Evolutionary conservation across 2,113 vertebrate genomes (phyloP), one percentile per base, ranked within the genome.

Genomic region (Nasalis larvatus): DNA sequence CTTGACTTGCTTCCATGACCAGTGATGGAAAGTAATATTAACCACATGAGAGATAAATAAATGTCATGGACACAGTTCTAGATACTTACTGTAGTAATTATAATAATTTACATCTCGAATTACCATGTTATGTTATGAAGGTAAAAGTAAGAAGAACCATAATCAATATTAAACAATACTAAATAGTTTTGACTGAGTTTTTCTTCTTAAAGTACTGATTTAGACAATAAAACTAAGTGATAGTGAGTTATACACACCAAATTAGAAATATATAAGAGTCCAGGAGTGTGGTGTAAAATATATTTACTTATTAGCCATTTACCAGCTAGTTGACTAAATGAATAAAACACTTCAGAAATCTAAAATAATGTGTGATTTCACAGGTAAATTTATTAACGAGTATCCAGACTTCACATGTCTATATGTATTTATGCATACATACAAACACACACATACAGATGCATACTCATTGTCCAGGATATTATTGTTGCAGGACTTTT

Each of bases 21-120:
- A 98, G 95, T 98, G 95, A 97, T 98, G 76, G 87, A 98, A 97
- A 52, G 40, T 14, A 96, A 30, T 94, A 90, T 58, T 63, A 86
- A 87, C 76, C 71, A 94, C 45, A 91, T 85, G 97, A 84, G 89
- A 96, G n/a, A 3, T 93, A 97, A 97, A 89, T 94, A 54, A 92
- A 52, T 96, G 60, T 85, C 42, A 58, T 82, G 94, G 96, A 97
- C 2, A 3, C 86, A 97, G 94, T 97, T 83, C 13, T 96, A 92
- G 45, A 14, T 76, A 84, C 96, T 97, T 98, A 97, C 52, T 52
- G 18, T 52, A 52, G 52, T 52, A 18, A 52, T 84, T 86, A 84
- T 97, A 98, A 98, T 94, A 91, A 7, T 1, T 84, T 7, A 56
- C 68, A 73, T 95, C 32, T 78, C 91, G 56, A 69, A 40, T 81